Evolutionary conservation across 1,140 invertebrate genomes (phyloP).

Genomic region (Hestina assimilis): DNA sequence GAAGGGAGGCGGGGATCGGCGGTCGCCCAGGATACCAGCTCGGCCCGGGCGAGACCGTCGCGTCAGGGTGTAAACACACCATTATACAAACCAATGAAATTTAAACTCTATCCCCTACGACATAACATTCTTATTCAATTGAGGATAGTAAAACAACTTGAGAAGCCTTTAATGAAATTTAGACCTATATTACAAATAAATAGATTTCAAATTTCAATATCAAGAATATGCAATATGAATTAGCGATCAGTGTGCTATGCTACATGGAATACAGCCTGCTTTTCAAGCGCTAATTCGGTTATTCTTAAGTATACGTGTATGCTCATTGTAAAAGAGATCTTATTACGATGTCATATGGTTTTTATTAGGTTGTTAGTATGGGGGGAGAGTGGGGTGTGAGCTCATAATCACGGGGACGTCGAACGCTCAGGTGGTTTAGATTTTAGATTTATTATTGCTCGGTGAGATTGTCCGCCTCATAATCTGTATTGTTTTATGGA

Average conservation of each 20-base stretch:
- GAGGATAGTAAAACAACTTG: background rate
- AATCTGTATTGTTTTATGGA: constrained; percentile 58
- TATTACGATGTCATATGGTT: constrained; percentile 11
- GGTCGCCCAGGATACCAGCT: constrained; percentile 64
- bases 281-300: constrained; percentile 63
- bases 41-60: constrained; percentile 49
- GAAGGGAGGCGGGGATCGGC: constrained; percentile 32
- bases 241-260: constrained; percentile 50
- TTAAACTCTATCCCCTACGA: constrained; percentile 26
- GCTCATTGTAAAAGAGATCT: constrained; percentile 21
- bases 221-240: constrained; percentile 40
- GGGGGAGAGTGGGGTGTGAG: constrained; percentile 7
- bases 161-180: constrained; percentile 9
- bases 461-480: constrained; percentile 48
- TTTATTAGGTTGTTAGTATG: background rate
- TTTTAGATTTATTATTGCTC: constrained; percentile 63
- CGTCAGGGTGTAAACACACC: constrained; percentile 43
- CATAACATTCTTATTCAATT: constrained; percentile 12
- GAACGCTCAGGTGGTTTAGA: constrained; percentile 67
- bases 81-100: constrained; percentile 31
- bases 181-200: background rate
- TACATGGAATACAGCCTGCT: constrained; percentile 55
- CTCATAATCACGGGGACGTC: constrained; percentile 61
- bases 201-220: constrained; percentile 19
- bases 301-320: constrained; percentile 39